phyloP scores from a whole-genome alignment of 1,140 invertebrate species.

The Pogonomyrmex californicus region DNA sequence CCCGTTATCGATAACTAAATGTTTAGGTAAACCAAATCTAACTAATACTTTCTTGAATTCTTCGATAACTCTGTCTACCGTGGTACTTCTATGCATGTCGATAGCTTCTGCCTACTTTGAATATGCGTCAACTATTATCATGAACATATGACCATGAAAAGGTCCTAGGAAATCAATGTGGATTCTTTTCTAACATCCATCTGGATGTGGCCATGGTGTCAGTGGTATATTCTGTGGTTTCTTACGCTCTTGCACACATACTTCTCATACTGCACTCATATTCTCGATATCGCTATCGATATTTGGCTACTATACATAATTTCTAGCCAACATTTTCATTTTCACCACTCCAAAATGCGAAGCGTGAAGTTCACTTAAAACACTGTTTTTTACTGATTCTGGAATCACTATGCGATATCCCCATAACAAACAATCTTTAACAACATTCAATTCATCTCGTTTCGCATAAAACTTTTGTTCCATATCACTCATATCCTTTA shows the following conservation, averaged over 20 bases:
- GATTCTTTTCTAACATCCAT: not conserved
- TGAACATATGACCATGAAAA: not conserved
- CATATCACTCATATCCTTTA: too few relatives aligned
- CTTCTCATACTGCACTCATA: not conserved
- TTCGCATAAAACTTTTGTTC: too few relatives aligned
- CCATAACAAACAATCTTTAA: too few relatives aligned
- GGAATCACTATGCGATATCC: too few relatives aligned
- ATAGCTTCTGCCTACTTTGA: not conserved
- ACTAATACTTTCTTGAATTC: not conserved
- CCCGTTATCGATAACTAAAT: not conserved
- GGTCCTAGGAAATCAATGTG: not conserved
- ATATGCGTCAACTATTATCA: not conserved
- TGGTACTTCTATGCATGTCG: not conserved
- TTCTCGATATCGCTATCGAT: not conserved
- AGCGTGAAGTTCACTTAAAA: not conserved
- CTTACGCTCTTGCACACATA: not conserved
- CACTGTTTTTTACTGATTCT: too few relatives aligned
- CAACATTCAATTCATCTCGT: too few relatives aligned
- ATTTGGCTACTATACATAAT: not conserved
- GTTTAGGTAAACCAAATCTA: not conserved
- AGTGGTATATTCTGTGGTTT: not conserved
- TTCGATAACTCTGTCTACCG: not conserved
- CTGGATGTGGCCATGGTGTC: not conserved
- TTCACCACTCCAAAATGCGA: not conserved
- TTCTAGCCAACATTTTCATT: not conserved